Conservation (phyloP, 2,797 vertebrate genomes). For the Myotis pilosus region DNA sequence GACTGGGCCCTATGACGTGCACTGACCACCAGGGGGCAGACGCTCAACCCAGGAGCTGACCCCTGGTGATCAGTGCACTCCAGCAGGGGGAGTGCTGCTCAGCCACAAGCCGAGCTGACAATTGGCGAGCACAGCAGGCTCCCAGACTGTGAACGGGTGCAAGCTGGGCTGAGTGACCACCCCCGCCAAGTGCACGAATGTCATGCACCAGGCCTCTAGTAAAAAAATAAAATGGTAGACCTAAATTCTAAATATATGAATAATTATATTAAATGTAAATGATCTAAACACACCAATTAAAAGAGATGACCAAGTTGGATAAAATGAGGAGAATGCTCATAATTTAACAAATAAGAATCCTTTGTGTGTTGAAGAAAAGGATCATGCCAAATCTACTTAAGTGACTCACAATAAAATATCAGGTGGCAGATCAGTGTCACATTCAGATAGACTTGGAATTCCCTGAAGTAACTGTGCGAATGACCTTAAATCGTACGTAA, state of each 20-base stretch:
- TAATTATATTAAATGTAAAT: conserved; percentile 38
- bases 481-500: conserved; percentile 79
- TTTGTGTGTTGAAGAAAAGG: conserved; percentile 44
- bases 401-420: conserved; percentile 74
- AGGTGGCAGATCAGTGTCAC: conserved; percentile 65
- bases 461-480: conserved; percentile 74
- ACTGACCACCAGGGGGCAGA: too few species aligned
- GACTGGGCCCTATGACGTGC: too few species aligned
- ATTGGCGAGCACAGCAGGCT: too few species aligned
- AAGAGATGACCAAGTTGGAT: not conserved
- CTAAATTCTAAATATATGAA: not conserved
- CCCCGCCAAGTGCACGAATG: too few species aligned
- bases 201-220: too few species aligned
- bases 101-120: not conserved
- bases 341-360: conserved; percentile 78
- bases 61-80: too few species aligned
- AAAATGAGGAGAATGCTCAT: conserved; percentile 68
- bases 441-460: conserved; percentile 82
- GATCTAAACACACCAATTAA: not conserved
- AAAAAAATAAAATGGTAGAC: not conserved
- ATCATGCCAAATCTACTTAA: conserved; percentile 74
- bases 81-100: too few species aligned
- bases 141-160: too few species aligned
- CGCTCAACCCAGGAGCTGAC: too few species aligned
- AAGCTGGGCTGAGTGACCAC: too few species aligned